These are phyloP conservation scores for Hydractinia echinata DNA, from an alignment of 30 jellyfish, hydroid and myxozoan genomes.

Conservation along the genomic window DNA sequence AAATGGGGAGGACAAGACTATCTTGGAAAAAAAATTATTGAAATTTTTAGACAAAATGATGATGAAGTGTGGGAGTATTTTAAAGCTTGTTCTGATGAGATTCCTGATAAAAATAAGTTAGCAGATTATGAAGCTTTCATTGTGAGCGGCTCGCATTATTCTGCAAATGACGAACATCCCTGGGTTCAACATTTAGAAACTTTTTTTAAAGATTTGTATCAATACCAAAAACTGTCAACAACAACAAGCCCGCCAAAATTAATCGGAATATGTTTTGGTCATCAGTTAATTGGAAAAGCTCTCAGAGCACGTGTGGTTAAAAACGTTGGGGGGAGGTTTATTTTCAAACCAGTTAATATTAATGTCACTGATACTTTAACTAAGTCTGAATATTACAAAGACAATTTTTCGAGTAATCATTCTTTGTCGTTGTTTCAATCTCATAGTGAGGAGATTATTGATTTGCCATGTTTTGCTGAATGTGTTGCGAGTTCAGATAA, in stretches of 20 bases:
- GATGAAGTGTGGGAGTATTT: conserved; percentile 23
- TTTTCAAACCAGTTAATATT: conserved; percentile 45
- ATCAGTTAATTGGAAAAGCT: conserved; percentile 81
- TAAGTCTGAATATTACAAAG: not conserved
- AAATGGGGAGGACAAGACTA: conserved; percentile 23
- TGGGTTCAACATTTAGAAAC: conserved; percentile 68
- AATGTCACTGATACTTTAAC: conserved; percentile 21
- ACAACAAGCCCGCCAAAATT: conserved; percentile 31
- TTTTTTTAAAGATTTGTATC: conserved; percentile 38
- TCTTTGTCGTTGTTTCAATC: conserved; percentile 18
- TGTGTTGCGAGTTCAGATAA: conserved; percentile 26
- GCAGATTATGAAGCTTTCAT: conserved; percentile 58
- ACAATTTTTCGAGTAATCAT: not conserved
- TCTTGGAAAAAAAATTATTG: conserved; percentile 6
- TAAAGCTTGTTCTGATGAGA: conserved; percentile 7
- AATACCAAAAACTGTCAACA: not conserved
- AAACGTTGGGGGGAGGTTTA: conserved; percentile 46
- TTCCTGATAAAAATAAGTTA: conserved; percentile 20
- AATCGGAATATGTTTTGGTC: conserved; percentile 87
- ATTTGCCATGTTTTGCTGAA: conserved; percentile 2
- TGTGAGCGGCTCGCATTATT: conserved; percentile 80
- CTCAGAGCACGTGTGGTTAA: conserved; percentile 74
- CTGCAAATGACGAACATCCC: conserved; percentile 54
- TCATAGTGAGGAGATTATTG: conserved; percentile 29
- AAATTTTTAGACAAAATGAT: not conserved